Base-by-base conservation (phyloP, 2,888 invertebrate species). In the Stegophylla sp. region DNA sequence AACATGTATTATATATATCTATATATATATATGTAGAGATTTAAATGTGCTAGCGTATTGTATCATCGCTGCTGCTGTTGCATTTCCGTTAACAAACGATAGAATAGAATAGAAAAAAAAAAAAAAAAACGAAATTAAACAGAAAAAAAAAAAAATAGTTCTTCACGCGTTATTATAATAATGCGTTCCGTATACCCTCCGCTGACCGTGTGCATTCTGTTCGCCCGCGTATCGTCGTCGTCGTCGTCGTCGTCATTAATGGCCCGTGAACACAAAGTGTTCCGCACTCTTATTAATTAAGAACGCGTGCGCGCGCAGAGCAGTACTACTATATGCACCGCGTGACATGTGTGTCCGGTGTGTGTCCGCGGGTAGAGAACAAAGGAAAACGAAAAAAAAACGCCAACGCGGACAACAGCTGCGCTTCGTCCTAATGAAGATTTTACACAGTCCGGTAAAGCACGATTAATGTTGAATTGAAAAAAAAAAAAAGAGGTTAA, bases 241-340 rank as follows among this genome's bases (percentile, higher is more conserved):
- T 45, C 67, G 67, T 67, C n/a, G 53, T 51, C n/a, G 15, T 41
- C 5, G 53, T 45, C 67, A 77, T 67, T 67, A 77, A 77, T 67
- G 77, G 56, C 20, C 77, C 77, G 77, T 77, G 67, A 77, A 77
- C 23, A 67, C 77, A 67, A 77, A 77, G 77, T 34, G 73, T 67
- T 66, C 67, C 77, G 63, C 74, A 51, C 75, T 75, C 75, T 75
- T 64, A 75, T 75, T 75, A 75, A 75, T 75, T 75, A 75, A 64
- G n/a, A 66, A 64, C 48, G 23, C 59, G 26, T 3, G 3, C 20
- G 43, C 13, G 48, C 20, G 5, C 23, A 23, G 13, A 51, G 13
- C 13, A 17, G 17, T 5, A 51, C 51, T 0, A 51, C 51, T 2
- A 2, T n/a, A n/a, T n/a, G n/a, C 34, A 7, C 7, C 7, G 34